Percentiles rank a stretch among this genome's conserved stretches.
These are phyloP conservation scores for Endomychus coccineus DNA, from an alignment of 2,888 invertebrate species.

Conservation along the genomic window DNA sequence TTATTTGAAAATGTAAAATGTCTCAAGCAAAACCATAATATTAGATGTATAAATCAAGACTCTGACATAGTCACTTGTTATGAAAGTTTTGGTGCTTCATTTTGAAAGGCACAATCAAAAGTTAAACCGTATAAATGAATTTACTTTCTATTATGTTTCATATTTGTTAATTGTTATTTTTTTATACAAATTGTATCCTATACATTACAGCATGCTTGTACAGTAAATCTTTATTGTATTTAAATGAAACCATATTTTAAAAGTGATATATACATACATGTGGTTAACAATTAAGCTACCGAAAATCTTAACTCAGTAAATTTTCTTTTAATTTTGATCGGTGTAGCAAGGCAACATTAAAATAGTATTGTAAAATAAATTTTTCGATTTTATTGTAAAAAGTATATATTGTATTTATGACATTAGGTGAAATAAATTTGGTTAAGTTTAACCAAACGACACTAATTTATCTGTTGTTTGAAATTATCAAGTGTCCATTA, in stretches of 20 bases:
- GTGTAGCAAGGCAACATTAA: conserved; percentile 13
- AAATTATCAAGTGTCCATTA: conserved; percentile 2
- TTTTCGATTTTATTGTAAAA: conserved; percentile 17
- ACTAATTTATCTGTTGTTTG: conserved; percentile 15
- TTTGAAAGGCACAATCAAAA: too few species aligned
- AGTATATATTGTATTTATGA: conserved; percentile 17
- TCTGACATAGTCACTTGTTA: too few species aligned
- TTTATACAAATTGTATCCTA: too few species aligned
- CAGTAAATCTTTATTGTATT: conserved; percentile 14
- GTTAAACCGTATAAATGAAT: too few species aligned
- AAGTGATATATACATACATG: conserved; percentile 15
- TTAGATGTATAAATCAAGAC: too few species aligned
- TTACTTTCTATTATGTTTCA: too few species aligned
- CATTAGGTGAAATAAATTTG: conserved; percentile 17
- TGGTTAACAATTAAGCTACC: conserved; percentile 13
- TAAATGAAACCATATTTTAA: conserved; percentile 14
- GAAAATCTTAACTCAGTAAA: too few species aligned
- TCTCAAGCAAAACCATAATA: too few species aligned
- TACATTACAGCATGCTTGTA: conserved; percentile 15
- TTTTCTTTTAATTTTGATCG: conserved; percentile 11
- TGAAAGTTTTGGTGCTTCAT: conserved; percentile 16
- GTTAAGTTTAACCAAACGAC: conserved; percentile 16
- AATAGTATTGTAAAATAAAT: conserved; percentile 17
- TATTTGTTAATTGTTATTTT: too few species aligned
- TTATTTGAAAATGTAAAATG: too few species aligned